Evolutionary conservation across 2,888 invertebrate genomes (phyloP).

Genomic region (Leptopterna dolabrata): DNA sequence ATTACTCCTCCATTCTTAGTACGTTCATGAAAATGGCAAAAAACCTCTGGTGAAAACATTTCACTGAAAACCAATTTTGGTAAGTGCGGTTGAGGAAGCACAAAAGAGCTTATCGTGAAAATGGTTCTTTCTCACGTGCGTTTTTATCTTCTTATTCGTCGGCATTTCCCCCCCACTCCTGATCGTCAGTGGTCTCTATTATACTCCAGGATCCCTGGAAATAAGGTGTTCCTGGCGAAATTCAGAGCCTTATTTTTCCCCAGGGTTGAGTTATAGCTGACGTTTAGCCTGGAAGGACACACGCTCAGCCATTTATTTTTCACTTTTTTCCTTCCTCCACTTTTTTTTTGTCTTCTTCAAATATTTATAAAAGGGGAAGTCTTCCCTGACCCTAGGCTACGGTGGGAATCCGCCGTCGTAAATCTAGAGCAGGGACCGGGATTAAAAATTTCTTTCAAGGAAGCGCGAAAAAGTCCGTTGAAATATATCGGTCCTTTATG

Average conservation of each 20-base stretch:
- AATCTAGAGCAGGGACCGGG: not conserved
- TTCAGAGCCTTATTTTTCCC: not conserved
- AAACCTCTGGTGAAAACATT: not conserved
- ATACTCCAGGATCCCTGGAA: not conserved
- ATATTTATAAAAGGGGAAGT: not conserved
- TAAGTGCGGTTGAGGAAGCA: not conserved
- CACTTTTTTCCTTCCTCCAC: not conserved
- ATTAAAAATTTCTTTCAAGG: not conserved
- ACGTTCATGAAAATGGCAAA: not conserved
- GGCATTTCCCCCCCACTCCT: not conserved
- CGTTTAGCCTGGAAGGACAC: not conserved
- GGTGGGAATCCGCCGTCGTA: not conserved
- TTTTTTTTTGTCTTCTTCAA: not conserved
- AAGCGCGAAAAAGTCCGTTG: not conserved
- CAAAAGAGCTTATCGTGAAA: not conserved
- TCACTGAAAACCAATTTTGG: not conserved
- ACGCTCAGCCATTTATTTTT: constrained; percentile 5
- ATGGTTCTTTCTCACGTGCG: not conserved
- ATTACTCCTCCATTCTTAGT: too few species aligned
- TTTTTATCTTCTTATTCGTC: not conserved
- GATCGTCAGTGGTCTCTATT: not conserved
- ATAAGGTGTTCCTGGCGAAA: not conserved
- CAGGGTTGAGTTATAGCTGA: constrained; percentile 18
- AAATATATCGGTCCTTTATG: not conserved
- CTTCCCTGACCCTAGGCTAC: not conserved